Evolutionary conservation across 2,888 invertebrate species (phyloP), one percentile per base, ranked within the genome.

Genomic region (Periphyllus acericola): DNA sequence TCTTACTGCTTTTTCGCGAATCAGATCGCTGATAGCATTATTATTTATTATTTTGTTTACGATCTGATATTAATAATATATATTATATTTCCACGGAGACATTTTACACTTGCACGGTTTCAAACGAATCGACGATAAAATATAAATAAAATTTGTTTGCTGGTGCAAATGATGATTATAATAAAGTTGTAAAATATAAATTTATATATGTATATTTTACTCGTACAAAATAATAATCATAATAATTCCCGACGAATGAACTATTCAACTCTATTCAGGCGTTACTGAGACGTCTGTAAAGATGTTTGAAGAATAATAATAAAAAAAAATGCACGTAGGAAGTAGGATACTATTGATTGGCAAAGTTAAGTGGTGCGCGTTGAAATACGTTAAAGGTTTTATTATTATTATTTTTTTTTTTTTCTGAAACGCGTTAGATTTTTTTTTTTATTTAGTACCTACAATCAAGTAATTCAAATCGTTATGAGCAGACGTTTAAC

Each of bases 321-420:
- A 72, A 55, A 52, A 9, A 52, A 9, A 52, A 9, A 52, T 52
- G 9, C 14, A 17, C 14, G 9, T 52, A 82, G 32, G n/a, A 32
- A 14, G 52, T 60, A 66, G 66, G 19, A 36, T n/a, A 36, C n/a
- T 66, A 82, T 83, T 52, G 83, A 74, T 83, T 74, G 83, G 36
- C 11, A 29, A 74, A 36, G 74, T 55, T 36, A 74, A 83, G 74
- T 83, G 83, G 55, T 25, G 25, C 52, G 55, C 74, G 74, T 74
- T 60, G 83, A 74, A 74, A 71, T 74, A 36, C 72, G 52, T 72
- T 72, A 83, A 83, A 74, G 74, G 19, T 74, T 60, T 55, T 83
- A 68, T 68, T n/a, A 68, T 68, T 68, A 68, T 68, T 68, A 68
- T 68, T 68, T 66, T 25, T 66, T 66, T 66, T 66, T 25, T 60